These are phyloP conservation scores for Phengaris alcon DNA, from an alignment of 2,888 invertebrate genomes.

Conservation along the genomic window DNA sequence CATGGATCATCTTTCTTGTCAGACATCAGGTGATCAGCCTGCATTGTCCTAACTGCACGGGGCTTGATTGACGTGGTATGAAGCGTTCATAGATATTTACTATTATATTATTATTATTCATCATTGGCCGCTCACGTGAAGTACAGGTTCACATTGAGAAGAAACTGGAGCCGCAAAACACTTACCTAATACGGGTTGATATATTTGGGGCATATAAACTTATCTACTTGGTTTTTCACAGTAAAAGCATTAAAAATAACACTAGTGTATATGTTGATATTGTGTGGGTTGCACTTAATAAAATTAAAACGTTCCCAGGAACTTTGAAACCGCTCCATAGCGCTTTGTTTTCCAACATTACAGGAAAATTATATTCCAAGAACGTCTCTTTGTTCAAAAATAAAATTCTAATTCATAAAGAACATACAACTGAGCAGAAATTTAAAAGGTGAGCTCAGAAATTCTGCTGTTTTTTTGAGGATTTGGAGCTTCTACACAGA, in stretches of 20 bases:
- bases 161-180: no score
- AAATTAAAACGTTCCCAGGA: neutral
- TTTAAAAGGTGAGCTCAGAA: constrained; percentile 1
- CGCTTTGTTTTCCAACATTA: neutral
- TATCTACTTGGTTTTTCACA: neutral
- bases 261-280: neutral
- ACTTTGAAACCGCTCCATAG: neutral
- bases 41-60: no score
- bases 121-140: no score
- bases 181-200: no score
- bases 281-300: neutral
- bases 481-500: neutral
- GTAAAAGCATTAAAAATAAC: neutral
- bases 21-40: no score
- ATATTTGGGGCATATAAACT: no score
- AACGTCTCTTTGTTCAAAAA: constrained; percentile 7
- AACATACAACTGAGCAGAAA: constrained; percentile 3
- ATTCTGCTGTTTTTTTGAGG: neutral
- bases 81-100: no score
- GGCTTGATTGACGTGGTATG: no score
- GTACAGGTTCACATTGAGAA: no score
- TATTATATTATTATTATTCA: no score
- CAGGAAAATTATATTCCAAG: constrained; percentile 1
- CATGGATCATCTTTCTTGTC: no score
- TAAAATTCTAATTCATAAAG: constrained; percentile 21